Percentiles rank a stretch among this genome's conserved stretches.
These are phyloP conservation scores for Procambarus clarkii DNA, from an alignment of 1,140 invertebrate genomes.

Conservation along the genomic window DNA sequence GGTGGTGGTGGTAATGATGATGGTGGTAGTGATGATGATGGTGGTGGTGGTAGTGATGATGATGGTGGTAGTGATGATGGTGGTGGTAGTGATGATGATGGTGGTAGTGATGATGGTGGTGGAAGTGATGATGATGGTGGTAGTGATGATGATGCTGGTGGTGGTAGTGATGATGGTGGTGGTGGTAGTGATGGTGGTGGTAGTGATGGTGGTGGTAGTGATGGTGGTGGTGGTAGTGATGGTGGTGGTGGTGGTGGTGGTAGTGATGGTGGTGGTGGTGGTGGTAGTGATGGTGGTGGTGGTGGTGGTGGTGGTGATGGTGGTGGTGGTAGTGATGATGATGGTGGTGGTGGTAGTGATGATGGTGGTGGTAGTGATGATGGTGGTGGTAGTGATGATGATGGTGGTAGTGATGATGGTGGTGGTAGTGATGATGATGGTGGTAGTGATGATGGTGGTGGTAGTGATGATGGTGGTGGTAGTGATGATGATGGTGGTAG, in stretches of 20 bases:
- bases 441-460: background rate
- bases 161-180: too few relatives aligned
- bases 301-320: background rate
- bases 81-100: too few relatives aligned
- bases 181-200: too few relatives aligned
- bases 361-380: background rate
- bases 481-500: background rate
- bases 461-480: background rate
- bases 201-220: too few relatives aligned
- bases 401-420: too few relatives aligned
- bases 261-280: too few relatives aligned
- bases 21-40: constrained; percentile 15
- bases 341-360: background rate
- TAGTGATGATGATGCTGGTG: too few relatives aligned
- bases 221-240: background rate
- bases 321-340: background rate
- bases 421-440: too few relatives aligned
- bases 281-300: background rate
- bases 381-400: too few relatives aligned
- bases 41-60: constrained; percentile 8
- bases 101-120: too few relatives aligned
- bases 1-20: background rate
- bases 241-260: too few relatives aligned
- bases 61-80: background rate
- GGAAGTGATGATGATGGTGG: too few relatives aligned